phyloP scores from a whole-genome alignment of 1,140 invertebrate species.

The Euglossa dilemma region DNA sequence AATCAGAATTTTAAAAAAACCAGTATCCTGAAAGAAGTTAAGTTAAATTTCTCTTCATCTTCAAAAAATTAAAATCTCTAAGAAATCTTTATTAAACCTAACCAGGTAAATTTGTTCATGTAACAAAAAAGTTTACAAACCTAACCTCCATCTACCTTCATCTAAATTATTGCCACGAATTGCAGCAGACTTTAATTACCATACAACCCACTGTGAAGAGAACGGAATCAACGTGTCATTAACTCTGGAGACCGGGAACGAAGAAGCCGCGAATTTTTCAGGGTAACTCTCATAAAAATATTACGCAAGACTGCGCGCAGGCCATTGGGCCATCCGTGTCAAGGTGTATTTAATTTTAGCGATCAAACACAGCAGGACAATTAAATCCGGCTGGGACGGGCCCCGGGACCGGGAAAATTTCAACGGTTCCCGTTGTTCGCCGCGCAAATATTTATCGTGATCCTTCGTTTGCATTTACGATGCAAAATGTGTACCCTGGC shows the following conservation, averaged over 20 bases:
- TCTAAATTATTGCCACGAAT: too few relatives aligned
- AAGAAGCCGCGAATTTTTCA: neutral
- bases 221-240: neutral
- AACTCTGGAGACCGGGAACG: too few relatives aligned
- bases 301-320: slow-evolving; percentile 20
- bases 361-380: slow-evolving; percentile 32
- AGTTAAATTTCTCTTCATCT: too few relatives aligned
- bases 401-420: slow-evolving; percentile 19
- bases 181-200: neutral
- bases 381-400: slow-evolving; percentile 16
- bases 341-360: slow-evolving; percentile 44
- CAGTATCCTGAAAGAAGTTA: too few relatives aligned
- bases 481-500: neutral
- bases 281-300: neutral
- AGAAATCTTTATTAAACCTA: too few relatives aligned
- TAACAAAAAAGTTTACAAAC: too few relatives aligned
- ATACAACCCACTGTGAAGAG: too few relatives aligned
- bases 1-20: too few relatives aligned
- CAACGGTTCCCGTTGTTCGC: neutral
- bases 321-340: slow-evolving; percentile 26
- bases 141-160: too few relatives aligned
- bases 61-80: too few relatives aligned
- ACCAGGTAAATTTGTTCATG: too few relatives aligned
- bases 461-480: slow-evolving; percentile 32
- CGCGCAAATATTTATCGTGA: slow-evolving; percentile 32